phyloP scores from a whole-genome alignment of 2,888 invertebrate genomes.

The Willowsia nigromaculata region DNA sequence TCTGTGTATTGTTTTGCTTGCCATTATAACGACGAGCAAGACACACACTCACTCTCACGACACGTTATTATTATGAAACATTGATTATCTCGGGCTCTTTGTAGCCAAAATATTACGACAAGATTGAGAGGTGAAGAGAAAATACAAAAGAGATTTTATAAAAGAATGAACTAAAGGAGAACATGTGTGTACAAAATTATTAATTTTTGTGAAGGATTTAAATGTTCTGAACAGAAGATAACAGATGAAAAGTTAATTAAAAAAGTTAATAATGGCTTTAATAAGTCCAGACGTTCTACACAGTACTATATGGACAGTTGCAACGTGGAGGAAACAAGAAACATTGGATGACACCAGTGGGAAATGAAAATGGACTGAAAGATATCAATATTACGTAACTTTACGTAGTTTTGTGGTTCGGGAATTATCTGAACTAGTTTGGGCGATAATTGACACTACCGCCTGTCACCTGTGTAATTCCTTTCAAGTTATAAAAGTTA shows the following conservation, averaged over 20 bases:
- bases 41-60: not conserved
- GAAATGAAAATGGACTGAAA: not conserved
- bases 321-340: not conserved
- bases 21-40: too few relatives aligned
- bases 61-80: not conserved
- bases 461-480: too few relatives aligned
- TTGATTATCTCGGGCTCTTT: not conserved
- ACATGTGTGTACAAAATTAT: too few relatives aligned
- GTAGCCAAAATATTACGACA: not conserved
- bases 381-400: too few relatives aligned
- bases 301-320: not conserved
- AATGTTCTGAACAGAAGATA: not conserved
- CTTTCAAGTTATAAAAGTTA: too few relatives aligned
- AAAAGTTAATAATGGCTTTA: constrained; percentile 32
- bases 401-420: too few relatives aligned
- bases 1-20: not conserved
- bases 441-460: too few relatives aligned
- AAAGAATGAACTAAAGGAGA: too few relatives aligned
- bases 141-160: not conserved
- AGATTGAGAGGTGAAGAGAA: not conserved
- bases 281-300: not conserved
- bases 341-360: constrained; percentile 15
- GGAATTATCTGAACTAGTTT: too few relatives aligned
- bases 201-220: not conserved
- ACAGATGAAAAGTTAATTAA: not conserved